Base-by-base conservation (phyloP, 1,140 invertebrate species). In the Myzus persicae region DNA sequence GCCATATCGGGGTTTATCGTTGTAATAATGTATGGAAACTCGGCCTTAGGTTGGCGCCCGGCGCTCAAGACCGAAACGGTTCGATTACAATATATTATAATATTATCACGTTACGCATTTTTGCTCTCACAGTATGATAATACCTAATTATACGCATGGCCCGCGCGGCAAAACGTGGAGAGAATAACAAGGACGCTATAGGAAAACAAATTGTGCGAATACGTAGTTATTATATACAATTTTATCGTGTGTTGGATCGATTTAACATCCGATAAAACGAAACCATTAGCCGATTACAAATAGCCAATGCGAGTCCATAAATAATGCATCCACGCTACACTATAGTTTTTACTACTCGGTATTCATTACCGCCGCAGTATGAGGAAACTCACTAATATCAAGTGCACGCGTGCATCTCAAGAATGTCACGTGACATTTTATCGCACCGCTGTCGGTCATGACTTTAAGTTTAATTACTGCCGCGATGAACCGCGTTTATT, bases 51-150 rank as follows among this genome's bases (percentile, higher is more conserved):
- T 36, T n/a, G 85, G 85, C 85, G 85, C 31, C 85, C n/a, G n/a
- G n/a, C 44, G 84, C 44, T 87, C 84, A 87, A 88, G 18, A 48
- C 85, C 85, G 85, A 48, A 88, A 88, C 85, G 85, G 20, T 48
- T n/a, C 44, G n/a, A 88, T 88, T 88, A 48, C 42, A n/a, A 85
- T 85, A 42, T 85, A 82, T 40, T 36, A 82, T 82, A 82, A 40
- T 51, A 24, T 51, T 40, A 84, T 40, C 24, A 2, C 24, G 84
- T 87, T 42, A 87, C 84, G 42, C 84, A 22, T 87, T 87, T 87
- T 87, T 26, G 24, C 26, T 87, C 40, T 42, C 26, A n/a, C 18
- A 76, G 14, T 44, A n/a, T n/a, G 31, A 82, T 82, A 82, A 82
- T 82, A 42, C 9, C 8, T 42, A 85, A 40, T 40, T 85, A 88